phyloP scores from a whole-genome alignment of 2,888 invertebrate species.

The Thyatira batis region DNA sequence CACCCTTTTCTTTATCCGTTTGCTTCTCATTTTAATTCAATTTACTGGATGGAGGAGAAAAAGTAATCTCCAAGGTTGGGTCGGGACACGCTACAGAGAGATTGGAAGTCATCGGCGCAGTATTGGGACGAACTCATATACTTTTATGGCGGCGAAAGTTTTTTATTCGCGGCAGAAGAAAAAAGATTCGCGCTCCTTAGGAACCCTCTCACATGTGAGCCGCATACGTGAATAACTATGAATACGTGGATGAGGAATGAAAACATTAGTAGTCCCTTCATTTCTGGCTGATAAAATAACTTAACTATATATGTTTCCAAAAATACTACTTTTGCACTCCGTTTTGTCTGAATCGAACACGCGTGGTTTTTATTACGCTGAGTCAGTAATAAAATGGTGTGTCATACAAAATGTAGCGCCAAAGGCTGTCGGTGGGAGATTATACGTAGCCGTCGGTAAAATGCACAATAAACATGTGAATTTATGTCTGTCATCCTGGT shows the following conservation, averaged over 20 bases:
- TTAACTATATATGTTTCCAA: conserved; percentile 25
- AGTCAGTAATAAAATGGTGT: no score
- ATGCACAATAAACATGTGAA: no score
- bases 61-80: conserved; percentile 79
- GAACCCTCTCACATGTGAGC: conserved; percentile 54
- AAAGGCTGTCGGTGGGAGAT: no score
- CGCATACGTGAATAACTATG: conserved; percentile 62
- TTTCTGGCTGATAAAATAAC: conserved; percentile 51
- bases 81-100: conserved; percentile 73
- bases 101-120: conserved; percentile 79
- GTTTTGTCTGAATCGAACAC: neutral
- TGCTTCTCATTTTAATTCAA: conserved; percentile 80
- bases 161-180: conserved; percentile 73
- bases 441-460: no score
- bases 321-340: neutral
- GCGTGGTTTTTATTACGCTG: no score
- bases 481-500: no score
- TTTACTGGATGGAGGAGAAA: conserved; percentile 79
- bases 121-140: conserved; percentile 81
- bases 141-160: conserved; percentile 77
- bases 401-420: no score
- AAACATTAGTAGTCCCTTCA: conserved; percentile 58
- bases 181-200: conserved; percentile 69
- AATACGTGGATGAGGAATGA: conserved; percentile 53
- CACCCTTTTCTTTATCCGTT: conserved; percentile 76